These are phyloP conservation scores for Lissocephala sabroskyi DNA, from an alignment of 2,888 invertebrate species.

Conservation along the genomic window DNA sequence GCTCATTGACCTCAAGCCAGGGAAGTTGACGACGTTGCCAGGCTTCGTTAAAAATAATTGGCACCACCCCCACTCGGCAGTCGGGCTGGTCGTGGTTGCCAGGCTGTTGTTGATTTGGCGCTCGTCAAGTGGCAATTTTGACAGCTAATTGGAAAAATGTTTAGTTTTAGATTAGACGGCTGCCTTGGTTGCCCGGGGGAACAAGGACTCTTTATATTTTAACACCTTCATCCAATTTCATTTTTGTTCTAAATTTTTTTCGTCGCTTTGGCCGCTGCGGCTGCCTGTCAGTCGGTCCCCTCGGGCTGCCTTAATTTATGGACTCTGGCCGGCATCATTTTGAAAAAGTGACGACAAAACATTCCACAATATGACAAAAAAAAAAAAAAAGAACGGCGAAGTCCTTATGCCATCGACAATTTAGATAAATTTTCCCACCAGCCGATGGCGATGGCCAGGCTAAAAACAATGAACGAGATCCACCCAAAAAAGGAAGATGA, in stretches of 20 bases:
- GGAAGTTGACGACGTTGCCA: conserved; percentile 7
- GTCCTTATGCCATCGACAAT: conserved; percentile 53
- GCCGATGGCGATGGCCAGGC: conserved; percentile 44
- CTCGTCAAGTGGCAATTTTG: conserved; percentile 36
- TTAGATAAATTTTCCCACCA: conserved; percentile 71
- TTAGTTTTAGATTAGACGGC: conserved; percentile 7
- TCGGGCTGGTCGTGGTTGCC: too few relatives aligned
- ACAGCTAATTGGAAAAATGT: conserved; percentile 43
- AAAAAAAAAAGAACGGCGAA: conserved; percentile 30
- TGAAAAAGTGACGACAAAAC: conserved; percentile 70
- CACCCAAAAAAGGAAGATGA: conserved; percentile 14
- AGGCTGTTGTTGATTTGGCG: conserved; percentile 20
- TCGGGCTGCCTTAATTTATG: conserved; percentile 61
- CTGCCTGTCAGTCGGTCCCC: conserved; percentile 43
- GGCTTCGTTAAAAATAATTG: conserved; percentile 60
- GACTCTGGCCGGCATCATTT: conserved; percentile 57
- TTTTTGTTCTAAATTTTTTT: conserved; percentile 20
- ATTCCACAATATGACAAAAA: conserved; percentile 70
- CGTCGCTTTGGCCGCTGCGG: conserved; percentile 41
- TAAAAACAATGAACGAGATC: conserved; percentile 45
- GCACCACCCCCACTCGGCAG: conserved; percentile 32
- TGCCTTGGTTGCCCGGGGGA: background rate
- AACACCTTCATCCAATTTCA: conserved; percentile 71
- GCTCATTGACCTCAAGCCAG: conserved; percentile 50
- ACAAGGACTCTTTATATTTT: conserved; percentile 54